phyloP scores from a whole-genome alignment of 2,888 invertebrate species.

The Timandra comae region DNA sequence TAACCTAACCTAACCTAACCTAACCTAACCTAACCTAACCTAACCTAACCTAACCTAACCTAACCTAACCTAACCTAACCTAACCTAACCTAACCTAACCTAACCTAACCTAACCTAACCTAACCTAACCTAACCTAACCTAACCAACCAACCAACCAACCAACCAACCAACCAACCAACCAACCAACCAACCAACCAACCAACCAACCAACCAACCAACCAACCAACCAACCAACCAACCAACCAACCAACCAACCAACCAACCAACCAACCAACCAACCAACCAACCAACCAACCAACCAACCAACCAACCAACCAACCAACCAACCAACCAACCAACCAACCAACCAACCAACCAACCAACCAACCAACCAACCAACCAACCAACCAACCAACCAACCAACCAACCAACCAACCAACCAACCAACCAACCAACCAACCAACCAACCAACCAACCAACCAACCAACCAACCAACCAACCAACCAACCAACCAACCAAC shows the following conservation, averaged over 20 bases:
- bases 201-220: slow-evolving; percentile 8
- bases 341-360: slow-evolving; percentile 4
- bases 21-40: too few species aligned
- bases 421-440: slow-evolving; percentile 1
- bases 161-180: slow-evolving; percentile 13
- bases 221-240: slow-evolving; percentile 3
- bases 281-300: slow-evolving; percentile 3
- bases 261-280: slow-evolving; percentile 4
- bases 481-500: slow-evolving; percentile 3
- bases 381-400: neutral
- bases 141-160: too few species aligned
- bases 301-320: slow-evolving; percentile 2
- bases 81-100: too few species aligned
- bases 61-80: too few species aligned
- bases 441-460: neutral
- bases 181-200: slow-evolving; percentile 8
- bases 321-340: slow-evolving; percentile 2
- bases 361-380: slow-evolving; percentile 5
- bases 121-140: too few species aligned
- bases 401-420: neutral
- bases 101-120: too few species aligned
- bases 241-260: slow-evolving; percentile 3
- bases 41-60: too few species aligned
- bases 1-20: too few species aligned
- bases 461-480: slow-evolving; percentile 3